These are phyloP conservation scores for Tanytarsus gracilentus DNA, from an alignment of 2,888 invertebrate species.

Conservation along the genomic window DNA sequence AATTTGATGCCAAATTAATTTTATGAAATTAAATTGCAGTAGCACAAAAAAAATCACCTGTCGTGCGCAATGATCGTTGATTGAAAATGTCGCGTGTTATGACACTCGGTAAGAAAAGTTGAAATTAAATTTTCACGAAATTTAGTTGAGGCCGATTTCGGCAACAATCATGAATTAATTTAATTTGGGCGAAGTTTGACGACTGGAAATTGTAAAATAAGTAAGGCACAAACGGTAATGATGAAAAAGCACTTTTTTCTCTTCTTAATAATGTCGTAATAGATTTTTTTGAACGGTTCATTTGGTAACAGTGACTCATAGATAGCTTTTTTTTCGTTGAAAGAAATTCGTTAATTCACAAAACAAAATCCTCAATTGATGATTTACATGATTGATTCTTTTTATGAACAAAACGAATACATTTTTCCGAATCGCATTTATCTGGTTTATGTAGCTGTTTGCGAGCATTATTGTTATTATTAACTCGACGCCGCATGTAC, in stretches of 20 bases:
- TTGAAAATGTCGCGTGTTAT: too few relatives aligned
- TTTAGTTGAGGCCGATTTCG: too few relatives aligned
- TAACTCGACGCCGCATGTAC: too few relatives aligned
- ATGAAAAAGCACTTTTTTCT: slow-evolving; percentile 5
- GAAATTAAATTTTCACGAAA: too few relatives aligned
- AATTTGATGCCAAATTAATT: too few relatives aligned
- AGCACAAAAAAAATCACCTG: too few relatives aligned
- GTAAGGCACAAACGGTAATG: background rate
- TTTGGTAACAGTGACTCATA: too few relatives aligned
- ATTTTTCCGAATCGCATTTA: background rate
- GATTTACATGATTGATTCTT: slow-evolving; percentile 12
- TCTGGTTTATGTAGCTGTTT: background rate
- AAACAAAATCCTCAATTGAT: background rate
- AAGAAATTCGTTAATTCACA: background rate
- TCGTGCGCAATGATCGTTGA: too few relatives aligned
- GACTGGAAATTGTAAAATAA: background rate
- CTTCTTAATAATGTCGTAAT: slow-evolving; percentile 4
- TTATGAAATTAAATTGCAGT: too few relatives aligned
- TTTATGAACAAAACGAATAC: background rate
- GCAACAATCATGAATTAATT: too few relatives aligned
- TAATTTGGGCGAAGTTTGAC: background rate
- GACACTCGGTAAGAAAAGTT: too few relatives aligned
- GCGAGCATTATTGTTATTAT: background rate
- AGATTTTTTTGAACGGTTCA: slow-evolving; percentile 1
- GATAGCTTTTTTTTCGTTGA: too few relatives aligned